Evolutionary conservation across 2,888 invertebrate species (phyloP), one percentile per base, ranked within the genome.

Genomic region (Nomada fabriciana): DNA sequence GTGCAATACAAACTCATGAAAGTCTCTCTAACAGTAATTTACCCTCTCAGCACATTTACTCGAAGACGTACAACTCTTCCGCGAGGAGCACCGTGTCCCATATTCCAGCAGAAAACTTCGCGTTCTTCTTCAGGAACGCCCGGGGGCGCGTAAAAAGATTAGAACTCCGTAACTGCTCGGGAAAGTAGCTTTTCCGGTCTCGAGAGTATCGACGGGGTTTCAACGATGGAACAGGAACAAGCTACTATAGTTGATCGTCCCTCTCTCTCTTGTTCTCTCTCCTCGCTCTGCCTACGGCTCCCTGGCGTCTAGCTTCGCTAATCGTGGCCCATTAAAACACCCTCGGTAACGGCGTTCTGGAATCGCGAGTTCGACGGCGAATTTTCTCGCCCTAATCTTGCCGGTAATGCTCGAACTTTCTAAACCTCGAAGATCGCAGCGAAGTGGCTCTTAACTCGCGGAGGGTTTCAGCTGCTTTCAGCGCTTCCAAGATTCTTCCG

Each of bases 261-360:
- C 88, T 85, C n/a, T 52, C 18, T 53, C 53, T 20, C 20, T 89
- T 88, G 86, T 13, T 63, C 69, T 89, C 89, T 9, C 53, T 53
- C 47, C 4, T 42, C 81, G 80, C 84, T 79, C 82, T 84, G 61
- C 86, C 87, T 91, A 93, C 90, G 90, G 91, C 92, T 93, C 93
- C 93, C 93, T 86, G 88, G 92, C 91, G 93, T 89, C 93, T 91
- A 91, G 89, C 92, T 91, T 89, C 90, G 90, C 93, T 93, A 93
- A 93, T 93, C 92, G 92, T 73, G 85, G 84, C 89, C 91, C 92
- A 93, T 93, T 93, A 93, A 91, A 91, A 90, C 90, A 84, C 91
- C 90, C 91, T 90, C 88, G 90, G 55, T 90, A 74, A 68, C 82
- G 82, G 80, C 83, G 83, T 80, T 78, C 73, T 85, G 67, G 59